Percentiles rank a stretch among this genome's conserved stretches.
phyloP scores from a whole-genome alignment of 92 coral and sea anemone genomes.

The Phenganax stokvisi region DNA sequence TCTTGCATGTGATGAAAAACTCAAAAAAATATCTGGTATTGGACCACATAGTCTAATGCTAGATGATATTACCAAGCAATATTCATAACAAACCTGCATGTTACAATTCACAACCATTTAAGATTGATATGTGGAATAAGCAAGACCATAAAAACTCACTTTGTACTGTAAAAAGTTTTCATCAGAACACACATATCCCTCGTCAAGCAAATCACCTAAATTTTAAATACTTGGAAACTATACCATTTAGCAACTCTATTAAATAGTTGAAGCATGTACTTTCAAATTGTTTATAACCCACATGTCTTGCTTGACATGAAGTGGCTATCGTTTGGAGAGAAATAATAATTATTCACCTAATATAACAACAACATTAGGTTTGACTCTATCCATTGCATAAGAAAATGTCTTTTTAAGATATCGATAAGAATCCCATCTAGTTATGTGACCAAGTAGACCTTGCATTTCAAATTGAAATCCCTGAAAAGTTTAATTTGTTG shows the following conservation, averaged over 20 bases:
- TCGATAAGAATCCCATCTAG: slow-evolving; percentile 72
- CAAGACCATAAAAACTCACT: slow-evolving; percentile 35
- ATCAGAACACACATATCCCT: slow-evolving; percentile 71
- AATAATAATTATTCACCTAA: slow-evolving; percentile 50
- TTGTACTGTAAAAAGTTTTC: slow-evolving; percentile 60
- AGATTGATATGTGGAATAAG: too few species aligned
- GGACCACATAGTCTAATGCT: too few species aligned
- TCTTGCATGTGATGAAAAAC: not conserved
- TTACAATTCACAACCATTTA: too few species aligned
- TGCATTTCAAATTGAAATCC: slow-evolving; percentile 61
- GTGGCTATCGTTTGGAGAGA: not conserved
- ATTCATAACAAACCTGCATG: too few species aligned
- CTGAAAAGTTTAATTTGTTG: slow-evolving; percentile 30
- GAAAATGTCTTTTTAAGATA: slow-evolving; percentile 61
- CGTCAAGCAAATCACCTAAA: slow-evolving; percentile 80
- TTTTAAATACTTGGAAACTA: not conserved
- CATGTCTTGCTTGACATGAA: too few species aligned
- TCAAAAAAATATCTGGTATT: too few species aligned
- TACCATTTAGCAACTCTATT: not conserved
- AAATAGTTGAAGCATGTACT: not conserved
- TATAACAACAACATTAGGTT: slow-evolving; percentile 68
- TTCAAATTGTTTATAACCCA: too few species aligned
- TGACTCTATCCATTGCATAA: slow-evolving; percentile 43
- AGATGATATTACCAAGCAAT: too few species aligned
- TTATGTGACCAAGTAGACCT: slow-evolving; percentile 58